Base-by-base conservation (phyloP, 2,888 invertebrate genomes). In the Dryocosmus kuriphilus region DNA sequence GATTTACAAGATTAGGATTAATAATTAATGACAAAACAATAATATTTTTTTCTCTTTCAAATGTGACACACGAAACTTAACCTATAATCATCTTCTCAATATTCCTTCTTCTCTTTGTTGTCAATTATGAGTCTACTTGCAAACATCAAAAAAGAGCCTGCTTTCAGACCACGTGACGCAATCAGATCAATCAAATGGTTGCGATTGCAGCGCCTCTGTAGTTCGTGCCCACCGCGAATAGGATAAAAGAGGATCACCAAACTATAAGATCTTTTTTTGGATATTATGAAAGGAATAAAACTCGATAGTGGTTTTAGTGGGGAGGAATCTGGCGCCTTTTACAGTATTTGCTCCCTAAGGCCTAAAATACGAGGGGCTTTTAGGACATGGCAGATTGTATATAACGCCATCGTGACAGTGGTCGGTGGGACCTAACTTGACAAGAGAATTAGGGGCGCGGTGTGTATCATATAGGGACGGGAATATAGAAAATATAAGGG, bases 371-470 rank as follows among this genome's bases (percentile, higher is more conserved):
- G 30, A 46, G 24, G 67, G 80, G 80, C 63, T 60, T 62, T 60
- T 85, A 83, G 84, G 78, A 83, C 84, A 75, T 74, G 78, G 86
- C 85, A 89, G 88, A 89, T 88, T 90, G 88, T 87, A 86, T 85
- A 87, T 86, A 88, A 86, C 87, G 88, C 87, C 89, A 86, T 88
- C 84, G 84, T 85, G 89, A 88, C 88, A 87, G 85, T 80, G 79
- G 75, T 83, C 57, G 62, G 79, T 77, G 79, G 75, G 79, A 82
- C 63, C 74, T 51, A 74, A 78, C 67, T 79, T 55, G 73, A 41
- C 81, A 79, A 81, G 78, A 78, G 83, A 81, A 78, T 80, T 75
- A 79, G 75, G 74, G 80, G 82, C 55, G 77, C 60, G 76, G 71
- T 38, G 61, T 57, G 75, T 65, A 55, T 71, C 73, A 75, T 75